Percentiles rank a stretch among this genome's conserved stretches.
Evolutionary conservation across 2,888 invertebrate species (phyloP).

Genomic region (Drosophila ezoana): DNA sequence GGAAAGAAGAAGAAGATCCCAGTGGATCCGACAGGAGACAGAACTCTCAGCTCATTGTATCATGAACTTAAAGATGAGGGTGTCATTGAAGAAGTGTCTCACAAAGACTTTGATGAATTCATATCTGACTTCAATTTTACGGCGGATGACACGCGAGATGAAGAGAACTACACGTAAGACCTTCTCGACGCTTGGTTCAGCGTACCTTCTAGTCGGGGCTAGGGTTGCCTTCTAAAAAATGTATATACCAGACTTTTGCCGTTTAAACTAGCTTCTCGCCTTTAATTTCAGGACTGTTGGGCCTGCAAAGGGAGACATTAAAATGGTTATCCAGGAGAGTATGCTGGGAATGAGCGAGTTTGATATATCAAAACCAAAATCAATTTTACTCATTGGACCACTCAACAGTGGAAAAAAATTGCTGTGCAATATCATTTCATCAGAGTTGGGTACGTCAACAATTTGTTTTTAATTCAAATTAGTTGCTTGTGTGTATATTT

Average conservation of each 20-base stretch:
- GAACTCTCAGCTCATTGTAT: constrained; percentile 88
- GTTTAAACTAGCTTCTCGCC: no score
- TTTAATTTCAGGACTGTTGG: constrained; percentile 67
- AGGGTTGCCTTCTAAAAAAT: no score
- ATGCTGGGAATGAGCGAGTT: constrained; percentile 83
- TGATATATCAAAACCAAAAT: constrained; percentile 85
- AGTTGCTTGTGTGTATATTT: background rate
- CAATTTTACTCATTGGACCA: constrained; percentile 89
- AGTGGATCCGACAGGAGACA: constrained; percentile 87
- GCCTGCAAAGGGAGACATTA: constrained; percentile 86
- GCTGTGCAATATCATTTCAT: constrained; percentile 89
- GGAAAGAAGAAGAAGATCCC: constrained; percentile 84
- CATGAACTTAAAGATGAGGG: constrained; percentile 86
- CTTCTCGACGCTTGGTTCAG: background rate
- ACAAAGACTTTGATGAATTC: constrained; percentile 87
- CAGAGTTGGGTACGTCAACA: constrained; percentile 86
- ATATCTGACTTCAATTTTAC: constrained; percentile 88
- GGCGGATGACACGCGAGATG: constrained; percentile 85
- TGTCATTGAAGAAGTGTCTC: constrained; percentile 87
- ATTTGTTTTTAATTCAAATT: no score
- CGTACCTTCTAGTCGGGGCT: no score
- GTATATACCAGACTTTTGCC: no score
- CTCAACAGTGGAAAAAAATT: constrained; percentile 89
- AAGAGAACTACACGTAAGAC: constrained; percentile 68
- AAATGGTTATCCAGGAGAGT: constrained; percentile 86